Base-by-base conservation (phyloP, 1,140 invertebrate genomes). In the Drosophila lacteicornis region DNA sequence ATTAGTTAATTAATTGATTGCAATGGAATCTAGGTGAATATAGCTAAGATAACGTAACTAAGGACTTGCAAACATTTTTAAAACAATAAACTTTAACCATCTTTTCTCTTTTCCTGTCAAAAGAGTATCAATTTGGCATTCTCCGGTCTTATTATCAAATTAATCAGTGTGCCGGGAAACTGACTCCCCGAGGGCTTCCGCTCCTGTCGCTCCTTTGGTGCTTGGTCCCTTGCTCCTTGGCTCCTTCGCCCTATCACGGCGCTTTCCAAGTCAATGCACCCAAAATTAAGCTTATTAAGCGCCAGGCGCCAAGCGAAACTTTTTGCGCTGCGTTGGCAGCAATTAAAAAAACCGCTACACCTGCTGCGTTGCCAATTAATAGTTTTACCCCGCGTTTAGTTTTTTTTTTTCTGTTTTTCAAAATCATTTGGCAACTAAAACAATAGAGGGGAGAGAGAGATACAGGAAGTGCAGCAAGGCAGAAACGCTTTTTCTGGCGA, bases 291-390 rank as follows among this genome's bases (percentile, higher is more conserved):
- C 51, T 75, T 60, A 66, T 82, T 67, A 79, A 57, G 49, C 42
- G 42, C 33, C 71, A 67, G 22, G 45, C 56, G 45, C 56, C 27
- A 56, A 50, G 27, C 19, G 56, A 55, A 66, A 83, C 69, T 73
- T 84, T 87, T 66, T 57, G 40, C 74, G 66, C 85, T 75, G 73
- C 84, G 80, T 83, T 88, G 68, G 73, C 75, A 73, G 70, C 85
- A 88, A 88, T 88, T 88, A 88, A 85, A 81, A 56, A 84, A 85
- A 66, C 70, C 49, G 61, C 49, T 60, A 58, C 69, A 80, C 55
- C 65, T 62, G 63, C 71, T 75, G 55, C 70, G 71, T 65, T 85
- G 80, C 81, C 86, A 90, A 90, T 90, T 85, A 90, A 90, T 90
- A 85, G 61, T 91, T 86, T 79, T 30, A 55, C n/a, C 33, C 61